Conservation (phyloP, 2,888 invertebrate species). For the Latrodectus elegans region DNA sequence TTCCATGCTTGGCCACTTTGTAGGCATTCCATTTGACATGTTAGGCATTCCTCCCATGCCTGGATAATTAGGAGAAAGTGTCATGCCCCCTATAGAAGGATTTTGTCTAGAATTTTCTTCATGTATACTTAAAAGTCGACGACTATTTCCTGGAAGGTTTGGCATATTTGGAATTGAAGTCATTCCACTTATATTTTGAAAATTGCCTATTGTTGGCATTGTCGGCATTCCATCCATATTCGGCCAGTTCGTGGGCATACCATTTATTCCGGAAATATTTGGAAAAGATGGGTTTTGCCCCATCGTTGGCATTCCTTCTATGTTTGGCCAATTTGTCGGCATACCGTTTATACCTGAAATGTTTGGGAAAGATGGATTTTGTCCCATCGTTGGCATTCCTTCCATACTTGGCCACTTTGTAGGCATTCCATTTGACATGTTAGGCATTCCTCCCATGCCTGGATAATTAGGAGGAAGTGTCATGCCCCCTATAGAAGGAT, state of each 20-base stretch:
- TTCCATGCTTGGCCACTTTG: conserved; percentile 4
- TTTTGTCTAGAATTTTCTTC: neutral
- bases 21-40: neutral
- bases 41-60: neutral
- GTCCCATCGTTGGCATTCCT: neutral
- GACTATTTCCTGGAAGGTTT: conserved; percentile 9
- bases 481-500: neutral
- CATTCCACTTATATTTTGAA: neutral
- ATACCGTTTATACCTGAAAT: neutral
- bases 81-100: neutral
- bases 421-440: neutral
- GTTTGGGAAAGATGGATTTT: neutral
- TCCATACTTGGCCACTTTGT: conserved; percentile 6
- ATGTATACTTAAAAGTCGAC: neutral
- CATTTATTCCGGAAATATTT: neutral
- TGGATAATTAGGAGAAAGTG: neutral
- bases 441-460: neutral
- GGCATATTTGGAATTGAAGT: neutral
- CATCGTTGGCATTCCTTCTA: neutral
- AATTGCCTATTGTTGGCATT: neutral
- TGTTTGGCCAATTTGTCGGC: neutral
- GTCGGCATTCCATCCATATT: neutral
- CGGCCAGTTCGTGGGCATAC: neutral
- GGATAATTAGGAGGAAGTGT: neutral
- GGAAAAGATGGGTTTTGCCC: neutral